Evolutionary conservation across 1,140 invertebrate species (phyloP).

Genomic region (Pseudomyrmex dendroicus): DNA sequence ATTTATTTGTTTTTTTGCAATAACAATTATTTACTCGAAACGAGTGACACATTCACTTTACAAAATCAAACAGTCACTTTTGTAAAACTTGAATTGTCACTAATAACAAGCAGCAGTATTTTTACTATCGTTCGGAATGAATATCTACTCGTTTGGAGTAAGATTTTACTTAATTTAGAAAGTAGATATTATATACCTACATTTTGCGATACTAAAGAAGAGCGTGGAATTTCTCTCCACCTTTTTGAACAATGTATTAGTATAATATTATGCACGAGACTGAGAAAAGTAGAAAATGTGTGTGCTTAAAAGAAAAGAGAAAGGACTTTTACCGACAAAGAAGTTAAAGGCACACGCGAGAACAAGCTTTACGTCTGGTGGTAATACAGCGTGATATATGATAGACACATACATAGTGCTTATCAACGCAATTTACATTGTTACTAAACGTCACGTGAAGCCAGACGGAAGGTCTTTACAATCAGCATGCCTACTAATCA

Average conservation of each 20-base stretch:
- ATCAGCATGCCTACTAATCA: constrained; percentile 28
- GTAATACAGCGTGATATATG: constrained; percentile 13
- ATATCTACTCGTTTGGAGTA: too few relatives aligned
- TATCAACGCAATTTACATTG: constrained; percentile 49
- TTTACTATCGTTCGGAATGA: too few relatives aligned
- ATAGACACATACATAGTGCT: constrained; percentile 19
- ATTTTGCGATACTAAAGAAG: background rate
- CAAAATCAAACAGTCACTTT: too few relatives aligned
- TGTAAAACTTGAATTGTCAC: too few relatives aligned
- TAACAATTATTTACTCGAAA: too few relatives aligned
- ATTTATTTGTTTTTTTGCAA: too few relatives aligned
- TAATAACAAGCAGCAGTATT: too few relatives aligned
- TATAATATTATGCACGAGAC: background rate
- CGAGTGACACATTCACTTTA: too few relatives aligned
- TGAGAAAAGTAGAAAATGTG: background rate
- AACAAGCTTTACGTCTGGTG: background rate
- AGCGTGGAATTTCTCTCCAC: background rate
- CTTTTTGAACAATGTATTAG: background rate
- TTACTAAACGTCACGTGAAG: constrained; percentile 27
- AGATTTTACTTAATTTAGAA: too few relatives aligned
- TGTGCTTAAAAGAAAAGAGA: background rate
- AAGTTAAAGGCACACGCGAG: background rate
- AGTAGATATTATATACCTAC: too few relatives aligned
- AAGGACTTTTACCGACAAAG: background rate
- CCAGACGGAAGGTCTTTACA: constrained; percentile 35